Conservation (phyloP, 2,888 invertebrate species). For the Saturnia pavonia region DNA sequence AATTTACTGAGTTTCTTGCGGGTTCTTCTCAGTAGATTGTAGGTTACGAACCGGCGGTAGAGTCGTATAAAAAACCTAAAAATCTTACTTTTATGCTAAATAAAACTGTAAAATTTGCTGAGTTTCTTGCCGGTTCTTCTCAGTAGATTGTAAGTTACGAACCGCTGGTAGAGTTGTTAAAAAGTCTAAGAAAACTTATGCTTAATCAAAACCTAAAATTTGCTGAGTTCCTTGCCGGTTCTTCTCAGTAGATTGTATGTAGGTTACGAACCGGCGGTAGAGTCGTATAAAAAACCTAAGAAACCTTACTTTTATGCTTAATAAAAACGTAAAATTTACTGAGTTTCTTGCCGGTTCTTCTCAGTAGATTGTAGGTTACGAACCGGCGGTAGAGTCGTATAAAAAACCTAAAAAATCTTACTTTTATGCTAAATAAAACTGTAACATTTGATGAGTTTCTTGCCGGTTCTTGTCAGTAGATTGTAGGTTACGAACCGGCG, state of each 20-base stretch:
- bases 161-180: too few species aligned
- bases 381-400: constrained; percentile 55
- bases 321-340: not conserved
- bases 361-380: constrained; percentile 66
- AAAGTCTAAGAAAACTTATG: too few species aligned
- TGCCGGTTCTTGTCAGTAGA: constrained; percentile 42
- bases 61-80: constrained; percentile 23
- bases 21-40: constrained; percentile 73
- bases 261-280: constrained; percentile 66
- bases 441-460: constrained; percentile 64
- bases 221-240: constrained; percentile 60
- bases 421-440: not conserved
- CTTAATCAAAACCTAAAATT: too few species aligned
- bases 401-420: constrained; percentile 20
- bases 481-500: constrained; percentile 28
- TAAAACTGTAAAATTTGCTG: constrained; percentile 40
- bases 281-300: constrained; percentile 22
- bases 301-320: too few species aligned
- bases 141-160: constrained; percentile 29
- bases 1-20: constrained; percentile 49
- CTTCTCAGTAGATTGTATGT: constrained; percentile 71
- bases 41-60: constrained; percentile 66
- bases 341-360: constrained; percentile 71
- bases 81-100: constrained; percentile 13
- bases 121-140: constrained; percentile 65